These are phyloP conservation scores for Lacanobia oleracea DNA, from an alignment of 2,888 invertebrate species.

Conservation along the genomic window DNA sequence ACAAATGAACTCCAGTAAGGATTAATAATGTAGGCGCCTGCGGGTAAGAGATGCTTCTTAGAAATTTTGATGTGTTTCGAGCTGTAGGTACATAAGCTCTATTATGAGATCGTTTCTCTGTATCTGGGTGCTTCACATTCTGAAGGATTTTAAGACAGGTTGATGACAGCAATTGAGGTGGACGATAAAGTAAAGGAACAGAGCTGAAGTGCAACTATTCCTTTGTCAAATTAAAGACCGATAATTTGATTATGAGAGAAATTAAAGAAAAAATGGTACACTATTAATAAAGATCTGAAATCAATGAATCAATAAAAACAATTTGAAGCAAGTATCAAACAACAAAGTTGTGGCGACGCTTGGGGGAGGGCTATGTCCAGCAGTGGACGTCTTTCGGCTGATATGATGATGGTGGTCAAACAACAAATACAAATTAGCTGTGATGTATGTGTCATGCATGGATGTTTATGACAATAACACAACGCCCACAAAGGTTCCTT, in stretches of 20 bases:
- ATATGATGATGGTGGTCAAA: too few species aligned
- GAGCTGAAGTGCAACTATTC: not conserved
- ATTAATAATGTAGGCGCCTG: conserved; percentile 59
- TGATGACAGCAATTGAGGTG: conserved; percentile 6
- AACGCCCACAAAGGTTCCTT: not conserved
- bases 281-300: not conserved
- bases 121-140: conserved; percentile 10
- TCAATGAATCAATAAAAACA: too few species aligned
- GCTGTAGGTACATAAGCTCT: conserved; percentile 7
- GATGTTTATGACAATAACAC: conserved; percentile 6
- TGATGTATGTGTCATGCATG: not conserved
- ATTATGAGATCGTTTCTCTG: conserved; percentile 21
- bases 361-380: too few species aligned
- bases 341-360: too few species aligned
- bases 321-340: not conserved
- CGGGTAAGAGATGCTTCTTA: conserved; percentile 44
- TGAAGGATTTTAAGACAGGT: not conserved
- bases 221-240: not conserved
- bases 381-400: too few species aligned
- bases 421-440: not conserved
- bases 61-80: conserved; percentile 43
- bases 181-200: not conserved
- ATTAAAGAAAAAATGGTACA: not conserved
- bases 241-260: conserved; percentile 8
- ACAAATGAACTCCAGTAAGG: conserved; percentile 52